Evolutionary conservation across 2,888 invertebrate species (phyloP), one percentile per base, ranked within the genome.

Genomic region (Neuroscelio doddi): DNA sequence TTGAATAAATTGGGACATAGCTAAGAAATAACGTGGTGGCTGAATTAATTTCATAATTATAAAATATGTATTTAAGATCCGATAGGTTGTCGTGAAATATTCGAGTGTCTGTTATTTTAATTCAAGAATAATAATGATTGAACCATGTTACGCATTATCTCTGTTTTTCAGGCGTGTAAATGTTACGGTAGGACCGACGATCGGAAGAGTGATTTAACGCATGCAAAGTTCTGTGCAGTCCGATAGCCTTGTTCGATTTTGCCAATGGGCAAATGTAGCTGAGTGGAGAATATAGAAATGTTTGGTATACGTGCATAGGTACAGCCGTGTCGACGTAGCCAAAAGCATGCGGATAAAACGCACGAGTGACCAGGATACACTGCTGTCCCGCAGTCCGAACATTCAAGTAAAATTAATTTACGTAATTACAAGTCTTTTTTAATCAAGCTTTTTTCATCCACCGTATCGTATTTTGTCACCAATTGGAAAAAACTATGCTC

Each of bases 191-290:
- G 50, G 52, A 41, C 51, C 56, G 46, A 57, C 47, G 56, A 63
- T 63, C 63, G 62, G 62, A 46, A 51, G 62, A 46, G 51, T 38
- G 57, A 52, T 57, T 64, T 57, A 64, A 64, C 57, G 56, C 56
- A 64, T 64, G 52, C 52, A 52, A 57, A 64, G 57, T 64, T 57
- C 47, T 30, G 47, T n/a, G 52, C 36, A 34, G 57, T 57, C 57
- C 52, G 52, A 64, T 52, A 57, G 63, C 56, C 14, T 38, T 47
- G 42, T 56, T 63, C 56, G 63, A 63, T 57, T 63, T 57, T 21
- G 46, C 26, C 52, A 24, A 7, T 21, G 56, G 44, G 42, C 26
- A 47, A 52, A 63, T 63, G 47, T 47, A 46, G 51, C 52, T 47
- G 15, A 51, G 15, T 32, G 34, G 21, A 39, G 50, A 46, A 51